phyloP scores from a whole-genome alignment of 2,888 invertebrate species.

The Dromius quadrimaculatus region DNA sequence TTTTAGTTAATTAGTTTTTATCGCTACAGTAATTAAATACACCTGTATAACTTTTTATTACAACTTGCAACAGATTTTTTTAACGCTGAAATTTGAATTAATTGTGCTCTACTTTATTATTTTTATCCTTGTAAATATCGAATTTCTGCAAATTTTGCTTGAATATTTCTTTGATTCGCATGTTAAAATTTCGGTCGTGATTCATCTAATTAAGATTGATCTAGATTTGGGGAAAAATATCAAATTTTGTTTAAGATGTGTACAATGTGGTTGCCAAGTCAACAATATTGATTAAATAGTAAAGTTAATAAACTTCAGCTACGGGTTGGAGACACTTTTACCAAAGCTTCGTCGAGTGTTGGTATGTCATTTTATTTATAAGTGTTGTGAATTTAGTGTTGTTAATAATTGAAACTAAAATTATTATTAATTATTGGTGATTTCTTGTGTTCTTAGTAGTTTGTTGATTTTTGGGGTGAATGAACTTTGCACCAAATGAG shows the following conservation, averaged over 20 bases:
- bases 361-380: conserved; percentile 29
- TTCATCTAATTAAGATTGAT: conserved; percentile 46
- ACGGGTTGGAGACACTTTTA: conserved; percentile 39
- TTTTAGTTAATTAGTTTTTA: too few relatives aligned
- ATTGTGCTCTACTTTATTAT: conserved; percentile 14
- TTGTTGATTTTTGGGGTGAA: too few relatives aligned
- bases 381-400: conserved; percentile 9
- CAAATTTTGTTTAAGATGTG: conserved; percentile 61
- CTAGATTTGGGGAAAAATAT: conserved; percentile 21
- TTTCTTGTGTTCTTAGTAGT: too few relatives aligned
- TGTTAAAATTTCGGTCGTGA: conserved; percentile 32
- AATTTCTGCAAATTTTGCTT: conserved; percentile 25
- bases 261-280: conserved; percentile 61
- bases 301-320: conserved; percentile 42
- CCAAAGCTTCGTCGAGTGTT: conserved; percentile 28
- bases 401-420: too few relatives aligned
- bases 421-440: too few relatives aligned
- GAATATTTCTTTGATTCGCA: conserved; percentile 37
- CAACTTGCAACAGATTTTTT: too few relatives aligned
- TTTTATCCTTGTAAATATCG: conserved; percentile 25
- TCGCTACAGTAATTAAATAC: too few relatives aligned
- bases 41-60: too few relatives aligned
- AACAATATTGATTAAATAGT: conserved; percentile 63
- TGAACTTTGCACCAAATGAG: conserved; percentile 49
- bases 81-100: conserved; percentile 12